Percentiles rank a stretch among this genome's conserved stretches.
Conservation (phyloP, 2,888 invertebrate genomes). For the Allolobophora icterica region DNA sequence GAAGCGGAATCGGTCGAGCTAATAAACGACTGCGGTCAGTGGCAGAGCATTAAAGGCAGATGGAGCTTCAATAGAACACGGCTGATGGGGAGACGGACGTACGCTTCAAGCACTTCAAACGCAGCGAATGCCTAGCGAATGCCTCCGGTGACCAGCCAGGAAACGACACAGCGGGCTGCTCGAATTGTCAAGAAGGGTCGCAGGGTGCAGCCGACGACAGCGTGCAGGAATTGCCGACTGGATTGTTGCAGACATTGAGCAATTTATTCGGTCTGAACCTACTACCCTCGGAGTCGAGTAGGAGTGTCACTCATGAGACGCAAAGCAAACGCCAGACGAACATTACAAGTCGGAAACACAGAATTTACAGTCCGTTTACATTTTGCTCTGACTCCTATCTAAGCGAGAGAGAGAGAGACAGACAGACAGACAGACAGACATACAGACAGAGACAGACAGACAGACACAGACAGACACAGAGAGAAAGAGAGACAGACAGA, state of each 20-base stretch:
- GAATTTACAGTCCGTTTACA: neutral
- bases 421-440: neutral
- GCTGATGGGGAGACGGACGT: neutral
- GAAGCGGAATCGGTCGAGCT: neutral
- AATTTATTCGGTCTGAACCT: neutral
- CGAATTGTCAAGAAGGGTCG: neutral
- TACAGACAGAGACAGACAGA: no score
- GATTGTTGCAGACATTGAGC: neutral
- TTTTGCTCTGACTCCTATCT: neutral
- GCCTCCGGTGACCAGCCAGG: neutral
- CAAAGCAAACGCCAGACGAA: neutral
- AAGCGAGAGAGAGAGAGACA: neutral
- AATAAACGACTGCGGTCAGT: neutral
- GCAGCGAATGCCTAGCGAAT: no score
- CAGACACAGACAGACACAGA: no score
- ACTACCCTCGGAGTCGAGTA: no score
- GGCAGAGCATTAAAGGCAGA: neutral
- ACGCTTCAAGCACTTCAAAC: neutral
- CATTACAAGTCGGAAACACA: neutral
- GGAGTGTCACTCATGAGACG: neutral
- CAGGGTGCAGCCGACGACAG: neutral
- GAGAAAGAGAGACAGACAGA: neutral
- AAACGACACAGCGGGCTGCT: neutral
- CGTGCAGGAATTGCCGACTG: neutral
- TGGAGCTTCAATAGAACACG: neutral